Evolutionary conservation across 2,888 invertebrate genomes (phyloP).

Genomic region (Clivina fossor): DNA sequence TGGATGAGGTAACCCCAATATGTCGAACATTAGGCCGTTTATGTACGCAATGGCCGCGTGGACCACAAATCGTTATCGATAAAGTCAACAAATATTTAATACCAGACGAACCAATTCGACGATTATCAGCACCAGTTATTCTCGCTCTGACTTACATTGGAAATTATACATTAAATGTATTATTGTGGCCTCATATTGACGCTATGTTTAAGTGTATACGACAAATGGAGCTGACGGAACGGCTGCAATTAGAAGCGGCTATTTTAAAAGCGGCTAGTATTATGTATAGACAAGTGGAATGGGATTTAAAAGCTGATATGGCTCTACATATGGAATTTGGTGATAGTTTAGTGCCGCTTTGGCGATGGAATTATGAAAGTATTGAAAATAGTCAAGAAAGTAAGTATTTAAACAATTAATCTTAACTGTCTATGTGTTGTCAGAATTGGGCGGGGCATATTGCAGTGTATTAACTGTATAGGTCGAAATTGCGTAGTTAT

Average conservation of each 20-base stretch:
- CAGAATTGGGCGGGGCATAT: too few species aligned
- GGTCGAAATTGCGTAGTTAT: background rate
- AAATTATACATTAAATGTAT: conserved; percentile 11
- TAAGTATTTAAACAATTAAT: conserved; percentile 1
- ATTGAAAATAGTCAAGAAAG: background rate
- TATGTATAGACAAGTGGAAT: conserved; percentile 12
- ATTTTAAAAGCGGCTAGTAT: conserved; percentile 18
- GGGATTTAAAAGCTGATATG: conserved; percentile 4
- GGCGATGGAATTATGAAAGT: conserved; percentile 7
- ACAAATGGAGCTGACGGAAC: background rate
- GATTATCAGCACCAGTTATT: conserved; percentile 25
- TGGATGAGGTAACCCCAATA: conserved; percentile 17
- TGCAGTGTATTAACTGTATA: background rate
- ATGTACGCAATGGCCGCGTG: conserved; percentile 20
- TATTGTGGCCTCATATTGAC: conserved; percentile 25
- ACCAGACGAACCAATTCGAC: conserved; percentile 11
- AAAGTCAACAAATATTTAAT: conserved; percentile 25
- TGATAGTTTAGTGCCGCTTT: conserved; percentile 16
- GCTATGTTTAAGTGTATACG: conserved; percentile 18
- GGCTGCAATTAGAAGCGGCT: conserved; percentile 6
- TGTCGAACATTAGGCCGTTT: conserved; percentile 27
- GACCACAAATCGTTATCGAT: conserved; percentile 18
- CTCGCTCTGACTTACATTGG: conserved; percentile 20
- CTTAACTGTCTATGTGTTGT: too few species aligned
- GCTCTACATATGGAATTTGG: conserved; percentile 13